phyloP scores from a whole-genome alignment of 2,113 vertebrate genomes.

The Pseudois nayaur region DNA sequence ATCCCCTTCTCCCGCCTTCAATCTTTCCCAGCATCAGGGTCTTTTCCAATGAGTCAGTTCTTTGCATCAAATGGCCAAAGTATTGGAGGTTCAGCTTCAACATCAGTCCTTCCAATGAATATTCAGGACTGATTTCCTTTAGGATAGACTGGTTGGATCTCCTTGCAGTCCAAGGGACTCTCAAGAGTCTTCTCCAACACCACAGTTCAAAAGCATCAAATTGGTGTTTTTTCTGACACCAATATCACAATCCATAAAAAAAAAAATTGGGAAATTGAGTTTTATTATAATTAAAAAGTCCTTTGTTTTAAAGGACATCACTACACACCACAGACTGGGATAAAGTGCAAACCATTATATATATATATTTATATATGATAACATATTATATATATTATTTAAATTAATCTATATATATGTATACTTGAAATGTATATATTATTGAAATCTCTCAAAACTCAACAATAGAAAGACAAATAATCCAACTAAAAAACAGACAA shows the following conservation, averaged over 20 bases:
- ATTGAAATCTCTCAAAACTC: neutral
- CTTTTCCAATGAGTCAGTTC: neutral
- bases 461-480: neutral
- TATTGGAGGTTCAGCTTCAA: neutral
- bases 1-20: neutral
- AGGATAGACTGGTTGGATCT: neutral
- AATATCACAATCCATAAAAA: neutral
- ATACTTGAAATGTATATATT: neutral
- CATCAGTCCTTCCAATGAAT: neutral
- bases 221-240: neutral
- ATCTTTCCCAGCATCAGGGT: neutral
- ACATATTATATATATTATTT: neutral
- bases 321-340: neutral
- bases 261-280: neutral
- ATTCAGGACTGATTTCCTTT: neutral
- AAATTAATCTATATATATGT: neutral
- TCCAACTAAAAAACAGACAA: neutral
- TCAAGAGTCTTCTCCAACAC: neutral
- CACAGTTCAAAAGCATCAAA: neutral
- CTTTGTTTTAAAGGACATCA: neutral
- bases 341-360: neutral
- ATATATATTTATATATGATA: neutral
- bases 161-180: neutral
- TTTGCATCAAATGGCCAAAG: neutral
- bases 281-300: neutral